Evolutionary conservation across 2,113 vertebrate species (phyloP).

Genomic region (Garra rufa): DNA sequence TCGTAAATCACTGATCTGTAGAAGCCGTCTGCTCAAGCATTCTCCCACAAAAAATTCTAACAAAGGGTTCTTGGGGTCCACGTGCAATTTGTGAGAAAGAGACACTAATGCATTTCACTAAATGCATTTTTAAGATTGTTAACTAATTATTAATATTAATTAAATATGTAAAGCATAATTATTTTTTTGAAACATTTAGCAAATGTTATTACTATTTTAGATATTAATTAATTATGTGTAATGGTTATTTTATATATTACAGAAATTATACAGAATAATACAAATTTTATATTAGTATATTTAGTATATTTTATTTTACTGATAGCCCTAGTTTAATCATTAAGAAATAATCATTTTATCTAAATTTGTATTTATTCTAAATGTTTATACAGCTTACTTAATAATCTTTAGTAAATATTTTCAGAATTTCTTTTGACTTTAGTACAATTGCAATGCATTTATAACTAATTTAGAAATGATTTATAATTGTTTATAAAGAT

Average conservation of each 20-base stretch:
- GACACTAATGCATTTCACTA: not conserved
- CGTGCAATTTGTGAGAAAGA: not conserved
- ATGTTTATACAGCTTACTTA: not conserved
- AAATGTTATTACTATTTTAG: not conserved
- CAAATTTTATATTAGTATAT: not conserved
- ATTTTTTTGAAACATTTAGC: not conserved
- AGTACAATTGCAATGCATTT: not conserved
- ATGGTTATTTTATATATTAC: not conserved
- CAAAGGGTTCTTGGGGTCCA: not conserved
- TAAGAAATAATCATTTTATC: not conserved
- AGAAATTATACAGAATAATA: not conserved
- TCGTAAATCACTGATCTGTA: slow-evolving; percentile 35
- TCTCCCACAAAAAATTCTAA: not conserved
- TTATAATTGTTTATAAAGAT: too few relatives aligned
- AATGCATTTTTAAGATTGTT: not conserved
- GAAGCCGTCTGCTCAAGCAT: slow-evolving; percentile 9
- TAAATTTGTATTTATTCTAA: not conserved
- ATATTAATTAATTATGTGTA: not conserved
- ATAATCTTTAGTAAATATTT: not conserved
- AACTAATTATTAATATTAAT: not conserved
- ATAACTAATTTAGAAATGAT: not conserved
- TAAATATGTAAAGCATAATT: not conserved
- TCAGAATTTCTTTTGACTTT: not conserved
- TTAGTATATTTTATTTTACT: too few relatives aligned
- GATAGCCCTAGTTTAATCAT: not conserved